A percentile compares a stretch with the other conserved stretches of the same genome.
Evolutionary conservation across 2,113 vertebrate genomes (phyloP).

Genomic region (Ammospiza caudacuta): DNA sequence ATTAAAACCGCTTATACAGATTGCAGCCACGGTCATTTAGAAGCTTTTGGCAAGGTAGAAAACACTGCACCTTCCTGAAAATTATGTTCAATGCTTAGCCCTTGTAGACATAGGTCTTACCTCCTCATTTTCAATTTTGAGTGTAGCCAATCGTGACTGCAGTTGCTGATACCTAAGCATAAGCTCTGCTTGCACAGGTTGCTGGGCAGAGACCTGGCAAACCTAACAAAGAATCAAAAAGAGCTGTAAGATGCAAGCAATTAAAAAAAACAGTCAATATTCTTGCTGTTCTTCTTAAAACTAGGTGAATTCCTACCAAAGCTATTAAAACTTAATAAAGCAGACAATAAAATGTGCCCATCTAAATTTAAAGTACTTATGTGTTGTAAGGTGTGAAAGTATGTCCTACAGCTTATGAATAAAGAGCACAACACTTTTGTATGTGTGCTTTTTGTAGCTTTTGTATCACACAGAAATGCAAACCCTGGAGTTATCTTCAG

Average conservation of each 20-base stretch:
- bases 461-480: neutral
- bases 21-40: neutral
- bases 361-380: neutral
- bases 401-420: neutral
- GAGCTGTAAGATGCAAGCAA: neutral
- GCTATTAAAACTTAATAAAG: neutral
- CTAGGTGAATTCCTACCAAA: neutral
- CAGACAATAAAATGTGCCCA: neutral
- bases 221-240: conserved; percentile 79
- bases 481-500: neutral
- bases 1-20: neutral
- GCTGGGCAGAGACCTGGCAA: conserved; percentile 93
- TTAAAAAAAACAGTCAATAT: neutral
- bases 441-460: neutral
- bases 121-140: conserved; percentile 99
- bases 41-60: neutral
- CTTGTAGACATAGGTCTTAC: conserved; percentile 70
- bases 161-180: conserved; percentile 95
- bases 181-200: conserved; percentile 91
- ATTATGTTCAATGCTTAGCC: neutral
- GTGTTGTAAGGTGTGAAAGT: neutral
- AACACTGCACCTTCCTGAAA: neutral
- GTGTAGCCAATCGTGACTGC: conserved; percentile 91
- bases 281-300: neutral
- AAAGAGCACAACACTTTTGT: neutral